These are phyloP conservation scores for Mycetomoellerius zeteki DNA, from an alignment of 1,140 invertebrate species.

Conservation along the genomic window DNA sequence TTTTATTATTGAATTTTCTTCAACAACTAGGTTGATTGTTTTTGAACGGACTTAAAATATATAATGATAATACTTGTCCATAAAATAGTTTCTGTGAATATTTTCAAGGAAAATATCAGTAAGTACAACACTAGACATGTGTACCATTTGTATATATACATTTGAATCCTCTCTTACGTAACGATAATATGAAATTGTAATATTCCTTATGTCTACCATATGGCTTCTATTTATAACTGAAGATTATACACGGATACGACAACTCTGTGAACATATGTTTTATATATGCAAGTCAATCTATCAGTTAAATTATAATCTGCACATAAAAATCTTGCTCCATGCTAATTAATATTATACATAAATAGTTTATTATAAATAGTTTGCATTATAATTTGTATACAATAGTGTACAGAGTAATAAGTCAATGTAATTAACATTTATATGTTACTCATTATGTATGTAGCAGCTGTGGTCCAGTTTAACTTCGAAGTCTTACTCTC, in stretches of 20 bases:
- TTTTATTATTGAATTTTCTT: too few species aligned
- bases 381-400: constrained; percentile 11
- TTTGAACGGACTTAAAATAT: neutral
- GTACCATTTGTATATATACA: neutral
- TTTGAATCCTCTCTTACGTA: constrained; percentile 37
- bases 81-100: neutral
- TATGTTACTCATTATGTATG: neutral
- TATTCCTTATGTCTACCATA: constrained; percentile 43
- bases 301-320: neutral
- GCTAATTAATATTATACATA: neutral
- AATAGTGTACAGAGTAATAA: constrained; percentile 25
- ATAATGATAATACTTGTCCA: neutral
- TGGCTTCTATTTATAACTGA: constrained; percentile 55
- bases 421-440: neutral
- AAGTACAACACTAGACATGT: neutral
- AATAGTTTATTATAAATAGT: constrained; percentile 36
- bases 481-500: neutral
- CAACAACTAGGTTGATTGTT: too few species aligned
- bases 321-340: neutral
- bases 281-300: neutral
- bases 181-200: constrained; percentile 34
- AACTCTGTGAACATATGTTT: constrained; percentile 7
- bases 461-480: neutral
- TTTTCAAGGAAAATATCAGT: neutral
- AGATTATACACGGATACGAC: constrained; percentile 18